These are phyloP conservation scores for Dicyrtomina minuta DNA, from an alignment of 2,888 invertebrate genomes.

Conservation along the genomic window DNA sequence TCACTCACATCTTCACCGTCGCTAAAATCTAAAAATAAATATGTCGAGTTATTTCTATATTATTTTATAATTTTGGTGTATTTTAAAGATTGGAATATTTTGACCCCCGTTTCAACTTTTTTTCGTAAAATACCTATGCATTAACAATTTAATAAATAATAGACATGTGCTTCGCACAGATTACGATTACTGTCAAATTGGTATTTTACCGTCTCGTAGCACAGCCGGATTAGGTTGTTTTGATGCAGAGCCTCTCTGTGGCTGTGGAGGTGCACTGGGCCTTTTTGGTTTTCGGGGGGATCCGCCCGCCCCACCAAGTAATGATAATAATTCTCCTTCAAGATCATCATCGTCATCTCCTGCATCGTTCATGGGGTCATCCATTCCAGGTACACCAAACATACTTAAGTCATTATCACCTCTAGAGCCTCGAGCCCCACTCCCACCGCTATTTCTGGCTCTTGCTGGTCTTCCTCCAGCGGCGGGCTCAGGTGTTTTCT, in stretches of 20 bases:
- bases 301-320: conserved; percentile 55
- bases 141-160: too few species aligned
- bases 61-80: too few species aligned
- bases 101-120: too few species aligned
- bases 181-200: too few species aligned
- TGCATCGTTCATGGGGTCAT: conserved; percentile 61
- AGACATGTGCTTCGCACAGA: too few species aligned
- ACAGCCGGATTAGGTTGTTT: conserved; percentile 11
- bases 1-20: conserved; percentile 10
- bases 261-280: not conserved
- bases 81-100: too few species aligned
- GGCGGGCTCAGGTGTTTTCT: conserved; percentile 54
- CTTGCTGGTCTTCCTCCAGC: conserved; percentile 52
- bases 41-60: too few species aligned
- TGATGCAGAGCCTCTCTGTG: not conserved
- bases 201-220: too few species aligned
- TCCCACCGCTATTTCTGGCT: conserved; percentile 26
- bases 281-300: not conserved
- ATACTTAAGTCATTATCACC: conserved; percentile 65
- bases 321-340: conserved; percentile 81
- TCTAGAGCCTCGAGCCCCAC: conserved; percentile 26
- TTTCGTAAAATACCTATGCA: too few species aligned
- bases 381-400: conserved; percentile 68
- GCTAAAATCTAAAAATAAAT: conserved; percentile 62
- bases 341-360: conserved; percentile 74